phyloP scores from a whole-genome alignment of 2,797 vertebrate genomes.

The Acrocephalus scirpaceus region DNA sequence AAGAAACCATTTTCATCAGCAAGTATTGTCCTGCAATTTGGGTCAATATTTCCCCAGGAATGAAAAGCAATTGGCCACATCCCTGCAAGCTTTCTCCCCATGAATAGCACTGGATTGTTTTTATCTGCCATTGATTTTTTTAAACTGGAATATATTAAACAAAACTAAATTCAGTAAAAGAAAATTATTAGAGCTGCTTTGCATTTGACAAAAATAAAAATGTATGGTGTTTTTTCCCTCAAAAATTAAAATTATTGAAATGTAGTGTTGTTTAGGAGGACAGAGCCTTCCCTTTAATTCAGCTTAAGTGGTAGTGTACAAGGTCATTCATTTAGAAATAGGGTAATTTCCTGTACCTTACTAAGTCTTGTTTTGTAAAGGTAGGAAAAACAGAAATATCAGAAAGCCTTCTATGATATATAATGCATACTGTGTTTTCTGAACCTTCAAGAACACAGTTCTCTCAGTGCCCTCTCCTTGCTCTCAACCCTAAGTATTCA shows the following conservation, averaged over 20 bases:
- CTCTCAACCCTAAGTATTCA: neutral
- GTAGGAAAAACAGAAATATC: neutral
- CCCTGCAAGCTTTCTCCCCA: neutral
- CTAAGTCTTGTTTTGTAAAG: neutral
- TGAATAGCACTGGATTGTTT: neutral
- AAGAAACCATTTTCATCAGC: neutral
- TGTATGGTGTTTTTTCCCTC: neutral
- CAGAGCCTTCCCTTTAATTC: neutral
- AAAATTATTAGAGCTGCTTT: neutral
- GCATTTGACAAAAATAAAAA: neutral
- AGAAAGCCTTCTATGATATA: neutral
- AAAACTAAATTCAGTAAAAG: neutral
- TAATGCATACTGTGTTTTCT: conserved; percentile 8
- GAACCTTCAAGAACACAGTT: neutral
- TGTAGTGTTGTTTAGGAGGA: neutral
- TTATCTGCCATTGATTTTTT: neutral
- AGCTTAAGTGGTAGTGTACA: neutral
- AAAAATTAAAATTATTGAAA: neutral
- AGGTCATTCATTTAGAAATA: neutral
- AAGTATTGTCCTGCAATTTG: neutral
- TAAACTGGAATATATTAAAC: neutral
- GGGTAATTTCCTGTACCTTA: neutral
- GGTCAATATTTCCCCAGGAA: neutral
- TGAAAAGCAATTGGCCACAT: neutral
- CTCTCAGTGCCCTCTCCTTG: neutral